phyloP scores from a whole-genome alignment of 1,140 invertebrate species.

The Bacillus rossius region DNA sequence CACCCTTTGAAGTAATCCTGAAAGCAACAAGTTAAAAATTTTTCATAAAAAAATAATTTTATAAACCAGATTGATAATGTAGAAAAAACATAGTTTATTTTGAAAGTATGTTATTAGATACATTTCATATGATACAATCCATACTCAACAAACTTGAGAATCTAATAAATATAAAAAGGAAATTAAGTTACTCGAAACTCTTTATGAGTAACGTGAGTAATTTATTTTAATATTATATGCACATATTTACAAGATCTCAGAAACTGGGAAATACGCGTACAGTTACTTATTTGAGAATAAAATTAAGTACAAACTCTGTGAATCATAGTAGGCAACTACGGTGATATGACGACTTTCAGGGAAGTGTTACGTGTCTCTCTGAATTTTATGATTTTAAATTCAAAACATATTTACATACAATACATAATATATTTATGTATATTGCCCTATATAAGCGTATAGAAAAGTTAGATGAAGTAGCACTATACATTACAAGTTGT shows the following conservation, averaged over 20 bases:
- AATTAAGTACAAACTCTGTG: slow-evolving; percentile 1
- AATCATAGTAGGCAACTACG: slow-evolving; percentile 6
- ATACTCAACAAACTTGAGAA: too few relatives aligned
- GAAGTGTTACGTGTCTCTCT: background rate
- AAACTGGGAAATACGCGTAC: slow-evolving; percentile 2
- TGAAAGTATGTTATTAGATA: too few relatives aligned
- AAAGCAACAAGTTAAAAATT: too few relatives aligned
- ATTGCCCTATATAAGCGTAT: slow-evolving; percentile 11
- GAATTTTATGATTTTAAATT: background rate
- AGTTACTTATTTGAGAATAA: slow-evolving; percentile 8
- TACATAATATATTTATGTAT: background rate
- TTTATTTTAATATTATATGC: too few relatives aligned
- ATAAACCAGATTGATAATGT: too few relatives aligned
- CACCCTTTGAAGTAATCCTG: too few relatives aligned
- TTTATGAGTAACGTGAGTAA: too few relatives aligned
- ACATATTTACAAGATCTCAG: slow-evolving; percentile 6
- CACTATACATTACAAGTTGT: background rate
- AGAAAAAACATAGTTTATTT: too few relatives aligned
- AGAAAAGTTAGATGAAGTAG: slow-evolving; percentile 2
- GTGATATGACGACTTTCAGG: slow-evolving; percentile 4
- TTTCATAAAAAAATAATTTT: too few relatives aligned
- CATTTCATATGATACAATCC: too few relatives aligned
- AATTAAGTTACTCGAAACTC: too few relatives aligned
- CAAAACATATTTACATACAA: background rate
- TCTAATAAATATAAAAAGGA: too few relatives aligned